Percentiles rank a stretch among this genome's conserved stretches.
Conservation (phyloP, 2,888 invertebrate genomes). For the Tryphoninae sp. region DNA sequence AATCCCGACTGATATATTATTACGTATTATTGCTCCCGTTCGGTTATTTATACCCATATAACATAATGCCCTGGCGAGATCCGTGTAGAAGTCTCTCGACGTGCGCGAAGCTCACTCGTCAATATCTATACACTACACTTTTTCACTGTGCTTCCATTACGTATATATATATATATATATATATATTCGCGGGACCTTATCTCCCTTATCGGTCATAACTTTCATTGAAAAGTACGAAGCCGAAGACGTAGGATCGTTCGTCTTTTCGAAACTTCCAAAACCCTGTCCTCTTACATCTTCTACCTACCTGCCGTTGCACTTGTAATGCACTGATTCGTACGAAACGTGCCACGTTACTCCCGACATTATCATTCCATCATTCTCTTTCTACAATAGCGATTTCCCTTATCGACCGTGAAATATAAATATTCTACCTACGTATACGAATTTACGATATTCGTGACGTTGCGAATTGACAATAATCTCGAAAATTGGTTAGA, state of each 20-base stretch:
- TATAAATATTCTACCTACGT: background rate
- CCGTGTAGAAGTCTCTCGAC: constrained; percentile 72
- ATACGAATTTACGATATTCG: background rate
- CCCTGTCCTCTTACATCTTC: constrained; percentile 3
- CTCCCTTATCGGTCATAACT: constrained; percentile 80
- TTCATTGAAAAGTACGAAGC: constrained; percentile 72
- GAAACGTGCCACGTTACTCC: background rate
- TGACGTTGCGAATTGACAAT: background rate
- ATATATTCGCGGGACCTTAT: constrained; percentile 74
- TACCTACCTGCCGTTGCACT: constrained; percentile 16
- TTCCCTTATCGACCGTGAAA: background rate
- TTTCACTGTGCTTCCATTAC: background rate
- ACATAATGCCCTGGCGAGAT: constrained; percentile 80
- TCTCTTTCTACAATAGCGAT: background rate
- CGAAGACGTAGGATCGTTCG: constrained; percentile 43
- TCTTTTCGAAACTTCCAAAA: constrained; percentile 43
- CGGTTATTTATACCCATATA: constrained; percentile 82
- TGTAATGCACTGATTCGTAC: constrained; percentile 16
- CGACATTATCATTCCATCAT: background rate
- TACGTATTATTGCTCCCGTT: constrained; percentile 81
- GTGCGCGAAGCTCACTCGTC: constrained; percentile 43
- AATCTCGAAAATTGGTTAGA: background rate
- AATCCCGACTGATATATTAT: constrained; percentile 82
- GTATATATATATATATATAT: constrained; percentile 15
- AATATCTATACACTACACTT: constrained; percentile 21